These are phyloP conservation scores for Drosophila melanogaster DNA, from an alignment of 1,140 invertebrate species.

Conservation along the genomic window DNA sequence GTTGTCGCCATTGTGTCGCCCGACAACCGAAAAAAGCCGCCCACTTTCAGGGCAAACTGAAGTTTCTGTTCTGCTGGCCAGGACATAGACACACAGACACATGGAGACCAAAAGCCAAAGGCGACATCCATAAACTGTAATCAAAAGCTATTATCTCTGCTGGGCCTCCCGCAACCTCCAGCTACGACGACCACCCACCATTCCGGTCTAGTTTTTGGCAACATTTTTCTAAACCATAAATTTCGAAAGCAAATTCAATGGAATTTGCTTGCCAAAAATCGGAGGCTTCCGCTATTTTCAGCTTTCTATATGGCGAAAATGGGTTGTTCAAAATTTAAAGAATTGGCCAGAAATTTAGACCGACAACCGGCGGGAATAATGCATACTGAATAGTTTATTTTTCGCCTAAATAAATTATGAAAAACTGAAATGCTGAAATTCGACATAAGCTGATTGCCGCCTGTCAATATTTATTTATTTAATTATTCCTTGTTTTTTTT, in stretches of 20 bases:
- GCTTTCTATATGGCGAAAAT: background rate
- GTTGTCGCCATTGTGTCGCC: conserved; percentile 71
- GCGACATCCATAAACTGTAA: conserved; percentile 83
- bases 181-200: conserved; percentile 27
- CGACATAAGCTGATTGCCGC: conserved; percentile 52
- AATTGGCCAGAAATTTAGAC: conserved; percentile 42
- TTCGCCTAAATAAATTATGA: conserved; percentile 32
- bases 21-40: conserved; percentile 47
- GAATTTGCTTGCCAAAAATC: conserved; percentile 80
- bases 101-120: conserved; percentile 59
- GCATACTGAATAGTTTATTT: conserved; percentile 27
- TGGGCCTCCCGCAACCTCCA: conserved; percentile 22
- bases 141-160: conserved; percentile 82
- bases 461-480: conserved; percentile 48
- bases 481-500: conserved; percentile 30
- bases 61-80: conserved; percentile 38
- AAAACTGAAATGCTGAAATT: conserved; percentile 46
- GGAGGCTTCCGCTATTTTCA: conserved; percentile 53
- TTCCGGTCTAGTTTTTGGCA: conserved; percentile 75
- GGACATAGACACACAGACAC: conserved; percentile 26
- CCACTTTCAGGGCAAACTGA: conserved; percentile 27
- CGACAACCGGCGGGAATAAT: conserved; percentile 13
- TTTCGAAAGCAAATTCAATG: conserved; percentile 76
- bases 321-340: conserved; percentile 50
- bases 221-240: conserved; percentile 77